Percentiles rank a stretch among this genome's conserved stretches.
phyloP scores from a whole-genome alignment of 2,797 vertebrate species.

The Chelidonichthys spinosus region DNA sequence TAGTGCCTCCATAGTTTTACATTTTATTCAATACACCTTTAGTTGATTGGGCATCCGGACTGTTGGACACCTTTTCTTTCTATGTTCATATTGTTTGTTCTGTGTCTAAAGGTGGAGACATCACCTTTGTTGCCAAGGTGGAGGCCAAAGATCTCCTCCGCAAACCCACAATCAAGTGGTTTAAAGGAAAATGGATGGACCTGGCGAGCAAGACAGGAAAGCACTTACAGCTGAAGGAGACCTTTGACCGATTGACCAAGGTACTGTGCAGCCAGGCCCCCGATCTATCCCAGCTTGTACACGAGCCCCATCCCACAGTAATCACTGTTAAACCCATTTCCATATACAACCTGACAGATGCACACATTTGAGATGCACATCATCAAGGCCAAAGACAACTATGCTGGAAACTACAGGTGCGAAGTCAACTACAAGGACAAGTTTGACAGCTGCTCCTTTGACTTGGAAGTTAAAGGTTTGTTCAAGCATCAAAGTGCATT shows the following conservation, averaged over 20 bases:
- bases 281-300: neutral
- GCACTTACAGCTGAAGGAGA: slow-evolving; percentile 97
- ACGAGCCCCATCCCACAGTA: neutral
- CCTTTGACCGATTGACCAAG: slow-evolving; percentile 93
- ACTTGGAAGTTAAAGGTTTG: slow-evolving; percentile 96
- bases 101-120: slow-evolving; percentile 90
- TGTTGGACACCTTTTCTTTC: neutral
- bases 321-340: slow-evolving; percentile 1
- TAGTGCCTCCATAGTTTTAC: neutral
- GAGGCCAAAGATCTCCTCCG: slow-evolving; percentile 97
- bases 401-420: slow-evolving; percentile 96
- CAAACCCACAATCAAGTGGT: slow-evolving; percentile 96
- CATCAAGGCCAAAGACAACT: slow-evolving; percentile 98
- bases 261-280: slow-evolving; percentile 70
- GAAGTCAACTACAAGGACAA: slow-evolving; percentile 98
- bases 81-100: slow-evolving; percentile 5
- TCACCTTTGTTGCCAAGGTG: slow-evolving; percentile 94
- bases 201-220: slow-evolving; percentile 98
- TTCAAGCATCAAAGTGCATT: slow-evolving; percentile 19
- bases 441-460: slow-evolving; percentile 97
- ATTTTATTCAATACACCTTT: neutral
- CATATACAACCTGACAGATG: slow-evolving; percentile 78
- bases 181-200: slow-evolving; percentile 99
- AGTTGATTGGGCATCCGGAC: neutral
- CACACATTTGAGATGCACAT: slow-evolving; percentile 99